Percentiles rank a stretch among this genome's conserved stretches.
Conservation (phyloP, 2,797 vertebrate species). For the Lerista edwardsae region DNA sequence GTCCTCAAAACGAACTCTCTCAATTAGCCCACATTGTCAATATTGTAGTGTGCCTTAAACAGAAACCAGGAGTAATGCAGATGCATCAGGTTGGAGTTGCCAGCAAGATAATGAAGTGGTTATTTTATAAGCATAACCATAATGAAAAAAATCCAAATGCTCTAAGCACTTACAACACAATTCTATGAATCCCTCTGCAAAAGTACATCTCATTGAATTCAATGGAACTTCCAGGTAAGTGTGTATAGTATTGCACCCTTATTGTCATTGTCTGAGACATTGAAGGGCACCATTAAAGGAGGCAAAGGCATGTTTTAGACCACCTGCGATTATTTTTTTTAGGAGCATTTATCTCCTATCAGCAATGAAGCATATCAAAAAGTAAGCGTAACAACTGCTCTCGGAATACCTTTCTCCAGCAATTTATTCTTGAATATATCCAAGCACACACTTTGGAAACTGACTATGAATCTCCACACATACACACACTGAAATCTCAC, state of each 20-base stretch:
- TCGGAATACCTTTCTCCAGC: not conserved
- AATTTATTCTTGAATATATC: not conserved
- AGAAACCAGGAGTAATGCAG: not conserved
- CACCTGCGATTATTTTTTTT: not conserved
- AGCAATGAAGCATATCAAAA: not conserved
- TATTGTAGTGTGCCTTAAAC: not conserved
- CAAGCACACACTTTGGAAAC: not conserved
- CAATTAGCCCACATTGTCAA: not conserved
- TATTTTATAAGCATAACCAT: not conserved
- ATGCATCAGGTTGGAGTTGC: not conserved
- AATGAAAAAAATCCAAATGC: constrained; percentile 20
- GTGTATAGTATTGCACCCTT: not conserved
- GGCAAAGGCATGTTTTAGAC: not conserved
- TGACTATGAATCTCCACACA: not conserved
- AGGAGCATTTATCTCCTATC: not conserved
- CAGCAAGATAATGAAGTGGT: constrained; percentile 7
- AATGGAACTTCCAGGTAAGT: no score
- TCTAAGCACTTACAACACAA: not conserved
- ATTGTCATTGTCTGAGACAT: not conserved
- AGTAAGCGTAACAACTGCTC: not conserved
- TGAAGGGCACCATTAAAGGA: not conserved
- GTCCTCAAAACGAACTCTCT: not conserved
- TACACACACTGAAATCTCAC: no score
- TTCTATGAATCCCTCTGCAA: no score
- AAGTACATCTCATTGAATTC: no score